These are phyloP conservation scores for Stichodactyla mertensii DNA, from an alignment of 64 coral and sea anemone genomes.

Conservation along the genomic window DNA sequence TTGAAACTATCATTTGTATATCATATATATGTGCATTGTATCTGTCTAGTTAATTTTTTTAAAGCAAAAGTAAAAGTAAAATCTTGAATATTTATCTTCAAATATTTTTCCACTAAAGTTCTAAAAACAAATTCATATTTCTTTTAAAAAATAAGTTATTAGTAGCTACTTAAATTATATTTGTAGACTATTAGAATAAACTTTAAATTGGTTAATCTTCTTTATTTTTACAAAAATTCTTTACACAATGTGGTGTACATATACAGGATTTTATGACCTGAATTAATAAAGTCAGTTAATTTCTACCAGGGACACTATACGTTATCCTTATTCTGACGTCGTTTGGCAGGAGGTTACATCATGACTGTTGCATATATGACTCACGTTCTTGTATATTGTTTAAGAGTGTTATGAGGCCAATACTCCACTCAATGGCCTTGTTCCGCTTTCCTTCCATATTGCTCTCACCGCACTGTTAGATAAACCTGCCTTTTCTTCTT, in stretches of 20 bases:
- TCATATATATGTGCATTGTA: too few species aligned
- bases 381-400: not conserved
- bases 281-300: not conserved
- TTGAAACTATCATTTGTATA: too few species aligned
- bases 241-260: not conserved
- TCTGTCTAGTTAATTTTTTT: too few species aligned
- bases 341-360: not conserved
- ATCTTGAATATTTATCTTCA: too few species aligned
- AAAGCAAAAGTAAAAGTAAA: too few species aligned
- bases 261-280: not conserved
- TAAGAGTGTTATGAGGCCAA: not conserved
- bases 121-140: too few species aligned
- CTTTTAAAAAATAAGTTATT: too few species aligned
- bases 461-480: constrained; percentile 3
- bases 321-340: not conserved
- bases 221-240: not conserved
- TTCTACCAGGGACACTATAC: not conserved
- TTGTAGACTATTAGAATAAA: too few species aligned
- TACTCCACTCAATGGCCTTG: not conserved
- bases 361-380: not conserved
- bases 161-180: too few species aligned
- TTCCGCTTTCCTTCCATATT: constrained; percentile 9
- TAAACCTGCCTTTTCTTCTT: not conserved
- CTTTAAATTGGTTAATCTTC: too few species aligned
- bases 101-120: too few species aligned